Evolutionary conservation across 1,140 invertebrate species (phyloP).

Genomic region (Aphidius gifuensis): DNA sequence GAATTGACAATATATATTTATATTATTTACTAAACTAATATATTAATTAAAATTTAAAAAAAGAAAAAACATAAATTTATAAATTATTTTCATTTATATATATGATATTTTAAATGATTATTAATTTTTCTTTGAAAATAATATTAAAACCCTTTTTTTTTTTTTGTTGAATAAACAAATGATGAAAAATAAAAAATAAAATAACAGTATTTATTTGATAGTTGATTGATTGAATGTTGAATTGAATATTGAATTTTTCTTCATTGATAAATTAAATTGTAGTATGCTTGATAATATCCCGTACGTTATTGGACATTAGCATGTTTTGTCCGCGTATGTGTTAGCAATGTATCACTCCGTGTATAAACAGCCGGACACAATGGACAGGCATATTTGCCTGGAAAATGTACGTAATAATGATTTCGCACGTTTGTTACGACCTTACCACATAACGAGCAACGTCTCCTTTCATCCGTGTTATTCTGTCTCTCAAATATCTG

Average conservation of each 20-base stretch:
- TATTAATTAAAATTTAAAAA: not conserved
- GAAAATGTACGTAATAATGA: slow-evolving; percentile 68
- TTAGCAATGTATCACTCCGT: slow-evolving; percentile 62
- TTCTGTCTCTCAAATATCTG: slow-evolving; percentile 65
- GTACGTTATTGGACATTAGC: slow-evolving; percentile 47
- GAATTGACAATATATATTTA: too few species aligned
- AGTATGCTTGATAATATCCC: slow-evolving; percentile 29
- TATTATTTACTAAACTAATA: not conserved
- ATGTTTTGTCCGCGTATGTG: slow-evolving; percentile 65
- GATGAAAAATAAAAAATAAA: too few species aligned
- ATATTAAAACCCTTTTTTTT: too few species aligned
- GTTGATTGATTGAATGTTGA: too few species aligned
- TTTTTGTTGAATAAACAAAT: too few species aligned
- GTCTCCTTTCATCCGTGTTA: slow-evolving; percentile 61
- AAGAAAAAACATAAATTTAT: too few species aligned
- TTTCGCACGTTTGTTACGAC: slow-evolving; percentile 66
- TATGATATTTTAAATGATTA: too few species aligned
- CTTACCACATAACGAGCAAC: slow-evolving; percentile 66
- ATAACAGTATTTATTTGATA: too few species aligned
- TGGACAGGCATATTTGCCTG: slow-evolving; percentile 63
- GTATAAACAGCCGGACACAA: slow-evolving; percentile 65
- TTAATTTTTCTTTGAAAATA: too few species aligned
- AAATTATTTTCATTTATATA: too few species aligned
- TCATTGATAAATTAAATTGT: slow-evolving; percentile 26
- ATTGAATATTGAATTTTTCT: too few species aligned